Percentiles rank a stretch among this genome's conserved stretches.
These are phyloP conservation scores for Lanius collurio DNA, from an alignment of 2,113 vertebrate species.

Conservation along the genomic window DNA sequence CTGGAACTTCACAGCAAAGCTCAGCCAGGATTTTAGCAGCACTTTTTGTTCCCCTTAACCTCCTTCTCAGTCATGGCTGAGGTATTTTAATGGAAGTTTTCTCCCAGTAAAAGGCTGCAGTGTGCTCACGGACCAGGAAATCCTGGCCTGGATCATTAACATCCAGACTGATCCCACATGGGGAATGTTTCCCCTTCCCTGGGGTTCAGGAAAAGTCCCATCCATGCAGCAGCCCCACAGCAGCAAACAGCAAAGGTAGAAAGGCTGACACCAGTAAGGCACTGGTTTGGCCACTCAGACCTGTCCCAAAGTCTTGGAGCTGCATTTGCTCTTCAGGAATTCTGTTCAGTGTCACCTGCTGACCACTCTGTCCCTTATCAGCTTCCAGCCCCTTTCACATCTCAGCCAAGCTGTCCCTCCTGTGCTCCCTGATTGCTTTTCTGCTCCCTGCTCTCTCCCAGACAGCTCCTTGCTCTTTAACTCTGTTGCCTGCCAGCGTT, in stretches of 20 bases:
- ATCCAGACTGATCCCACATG: background rate
- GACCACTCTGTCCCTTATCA: background rate
- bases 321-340: background rate
- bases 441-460: background rate
- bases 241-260: background rate
- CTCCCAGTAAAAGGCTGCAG: background rate
- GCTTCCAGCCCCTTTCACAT: background rate
- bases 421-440: background rate
- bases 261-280: background rate
- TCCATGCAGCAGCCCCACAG: background rate
- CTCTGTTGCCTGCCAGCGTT: background rate
- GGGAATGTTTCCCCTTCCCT: background rate
- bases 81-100: slow-evolving; percentile 45
- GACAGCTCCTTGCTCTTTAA: background rate
- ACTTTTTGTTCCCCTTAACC: background rate
- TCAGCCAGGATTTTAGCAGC: background rate
- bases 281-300: background rate
- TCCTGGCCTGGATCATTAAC: background rate
- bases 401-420: background rate
- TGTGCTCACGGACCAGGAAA: background rate
- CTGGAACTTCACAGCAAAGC: background rate
- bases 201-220: background rate
- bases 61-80: background rate
- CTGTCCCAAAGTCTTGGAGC: background rate
- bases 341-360: background rate